Evolutionary conservation across 2,797 vertebrate species (phyloP).

Genomic region (Mormyrus proboscirostris): DNA sequence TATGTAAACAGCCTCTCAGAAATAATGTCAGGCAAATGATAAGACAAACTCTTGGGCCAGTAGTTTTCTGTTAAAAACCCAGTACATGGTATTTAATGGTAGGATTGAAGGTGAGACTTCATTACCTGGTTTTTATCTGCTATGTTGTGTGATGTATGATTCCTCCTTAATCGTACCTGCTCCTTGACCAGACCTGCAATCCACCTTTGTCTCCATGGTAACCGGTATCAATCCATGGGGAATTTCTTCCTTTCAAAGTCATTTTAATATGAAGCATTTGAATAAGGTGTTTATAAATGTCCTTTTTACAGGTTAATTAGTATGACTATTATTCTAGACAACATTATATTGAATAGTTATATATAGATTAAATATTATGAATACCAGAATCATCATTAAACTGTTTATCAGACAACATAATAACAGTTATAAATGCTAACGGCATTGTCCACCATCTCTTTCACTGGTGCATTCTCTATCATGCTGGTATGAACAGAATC

Average conservation of each 20-base stretch:
- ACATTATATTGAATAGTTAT: not conserved
- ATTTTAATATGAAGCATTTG: not conserved
- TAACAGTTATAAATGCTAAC: not conserved
- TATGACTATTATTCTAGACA: not conserved
- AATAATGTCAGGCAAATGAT: not conserved
- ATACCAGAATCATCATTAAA: not conserved
- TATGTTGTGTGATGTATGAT: not conserved
- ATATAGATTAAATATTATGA: not conserved
- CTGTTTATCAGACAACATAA: not conserved
- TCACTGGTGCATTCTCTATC: not conserved
- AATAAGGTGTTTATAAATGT: not conserved
- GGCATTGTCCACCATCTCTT: not conserved
- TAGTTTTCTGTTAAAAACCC: not conserved
- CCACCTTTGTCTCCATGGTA: not conserved
- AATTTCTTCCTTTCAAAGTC: not conserved
- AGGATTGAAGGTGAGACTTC: not conserved
- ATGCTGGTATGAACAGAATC: not conserved
- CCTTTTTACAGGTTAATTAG: not conserved
- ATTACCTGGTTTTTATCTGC: not conserved
- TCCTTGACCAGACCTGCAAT: not conserved
- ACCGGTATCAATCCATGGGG: not conserved
- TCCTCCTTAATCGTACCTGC: not conserved
- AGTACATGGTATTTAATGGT: not conserved
- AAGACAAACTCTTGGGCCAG: not conserved
- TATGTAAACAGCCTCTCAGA: not conserved